Conservation (phyloP, 2,797 vertebrate species). For the Catamblyrhynchus diadema region DNA sequence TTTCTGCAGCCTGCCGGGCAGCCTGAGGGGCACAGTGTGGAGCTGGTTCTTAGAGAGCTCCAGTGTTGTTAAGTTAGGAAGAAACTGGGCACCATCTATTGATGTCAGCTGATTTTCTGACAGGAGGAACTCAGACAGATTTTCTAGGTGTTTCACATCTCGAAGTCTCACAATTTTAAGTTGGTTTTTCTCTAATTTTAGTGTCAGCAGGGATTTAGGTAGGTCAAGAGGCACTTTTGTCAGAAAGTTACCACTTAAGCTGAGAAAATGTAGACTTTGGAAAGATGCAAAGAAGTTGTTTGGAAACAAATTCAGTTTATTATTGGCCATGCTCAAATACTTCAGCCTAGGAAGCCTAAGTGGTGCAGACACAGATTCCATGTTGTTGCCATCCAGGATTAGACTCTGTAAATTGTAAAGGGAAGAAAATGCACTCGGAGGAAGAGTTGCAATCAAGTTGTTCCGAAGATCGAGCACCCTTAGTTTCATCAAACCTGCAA, state of each 20-base stretch:
- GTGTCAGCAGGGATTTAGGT: slow-evolving; percentile 74
- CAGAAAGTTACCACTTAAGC: slow-evolving; percentile 78
- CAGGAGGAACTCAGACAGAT: slow-evolving; percentile 76
- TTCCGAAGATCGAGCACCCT: slow-evolving; percentile 79
- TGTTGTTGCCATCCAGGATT: slow-evolving; percentile 76
- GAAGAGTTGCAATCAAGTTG: slow-evolving; percentile 72
- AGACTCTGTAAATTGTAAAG: slow-evolving; percentile 75
- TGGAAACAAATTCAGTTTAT: slow-evolving; percentile 71
- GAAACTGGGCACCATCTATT: slow-evolving; percentile 74
- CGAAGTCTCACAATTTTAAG: slow-evolving; percentile 71
- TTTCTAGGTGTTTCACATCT: slow-evolving; percentile 77
- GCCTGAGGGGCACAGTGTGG: slow-evolving; percentile 64
- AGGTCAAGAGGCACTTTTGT: slow-evolving; percentile 75
- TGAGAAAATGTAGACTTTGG: slow-evolving; percentile 74
- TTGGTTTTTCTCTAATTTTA: slow-evolving; percentile 81
- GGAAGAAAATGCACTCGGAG: slow-evolving; percentile 55
- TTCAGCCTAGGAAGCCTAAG: slow-evolving; percentile 71
- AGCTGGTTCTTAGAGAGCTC: slow-evolving; percentile 81
- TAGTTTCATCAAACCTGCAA: slow-evolving; percentile 76
- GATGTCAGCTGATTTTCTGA: slow-evolving; percentile 79
- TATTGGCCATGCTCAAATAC: slow-evolving; percentile 75
- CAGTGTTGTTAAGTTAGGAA: slow-evolving; percentile 75
- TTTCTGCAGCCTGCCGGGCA: slow-evolving; percentile 78
- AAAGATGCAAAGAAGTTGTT: slow-evolving; percentile 72
- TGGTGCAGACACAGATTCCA: slow-evolving; percentile 68